Evolutionary conservation across 2,113 vertebrate species (phyloP).

Genomic region (Calonectris borealis): DNA sequence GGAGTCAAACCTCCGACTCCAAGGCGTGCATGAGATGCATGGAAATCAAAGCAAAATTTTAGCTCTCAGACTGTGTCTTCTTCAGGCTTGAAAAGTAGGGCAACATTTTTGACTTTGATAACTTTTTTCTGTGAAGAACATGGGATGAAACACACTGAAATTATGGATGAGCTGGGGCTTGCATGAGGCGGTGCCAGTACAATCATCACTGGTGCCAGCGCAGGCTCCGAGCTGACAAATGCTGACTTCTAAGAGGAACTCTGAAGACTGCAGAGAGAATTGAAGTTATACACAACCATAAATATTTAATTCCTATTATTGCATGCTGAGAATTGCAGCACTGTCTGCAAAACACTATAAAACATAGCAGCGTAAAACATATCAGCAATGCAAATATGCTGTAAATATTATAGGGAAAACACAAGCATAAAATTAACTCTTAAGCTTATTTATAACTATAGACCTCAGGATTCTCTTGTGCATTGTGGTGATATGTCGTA

Average conservation of each 20-base stretch:
- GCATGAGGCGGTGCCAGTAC: background rate
- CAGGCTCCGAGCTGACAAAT: background rate
- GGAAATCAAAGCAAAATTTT: background rate
- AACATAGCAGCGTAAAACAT: background rate
- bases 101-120: background rate
- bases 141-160: background rate
- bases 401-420: constrained; percentile 21
- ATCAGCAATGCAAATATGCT: constrained; percentile 19
- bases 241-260: background rate
- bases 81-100: background rate
- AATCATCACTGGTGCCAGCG: background rate
- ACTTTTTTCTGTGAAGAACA: background rate
- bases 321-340: constrained; percentile 24
- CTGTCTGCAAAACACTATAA: constrained; percentile 25
- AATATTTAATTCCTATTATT: constrained; percentile 54
- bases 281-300: constrained; percentile 13
- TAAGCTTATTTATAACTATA: background rate
- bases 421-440: constrained; percentile 27
- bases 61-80: background rate
- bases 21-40: background rate
- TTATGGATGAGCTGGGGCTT: constrained; percentile 6
- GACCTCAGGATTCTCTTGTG: background rate
- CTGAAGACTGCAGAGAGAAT: constrained; percentile 2
- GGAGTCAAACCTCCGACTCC: background rate
- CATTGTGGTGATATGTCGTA: background rate